Base-by-base conservation (phyloP, 2,888 invertebrate genomes). In the Leucoptera coffeella region DNA sequence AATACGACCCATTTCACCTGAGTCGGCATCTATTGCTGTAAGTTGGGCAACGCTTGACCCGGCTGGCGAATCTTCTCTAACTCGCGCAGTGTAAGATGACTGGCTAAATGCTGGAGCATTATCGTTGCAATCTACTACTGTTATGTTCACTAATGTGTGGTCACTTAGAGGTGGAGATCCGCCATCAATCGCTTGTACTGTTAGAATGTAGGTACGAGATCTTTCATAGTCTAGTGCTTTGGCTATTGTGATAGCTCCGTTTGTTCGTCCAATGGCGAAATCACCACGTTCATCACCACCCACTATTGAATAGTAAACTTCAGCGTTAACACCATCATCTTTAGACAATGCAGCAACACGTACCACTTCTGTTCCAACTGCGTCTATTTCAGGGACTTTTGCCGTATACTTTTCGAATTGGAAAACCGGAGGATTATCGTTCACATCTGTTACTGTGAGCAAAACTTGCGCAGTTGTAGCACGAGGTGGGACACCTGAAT, bases 341-440 rank as follows among this genome's bases (percentile, higher is more conserved):
- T 85, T 84, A 7, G 91, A 92, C 3, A 90, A 86, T n/a, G 96
- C 97, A 35, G 82, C 73, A 14, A 97, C 87, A 39, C 81, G 75
- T 10, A 85, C 78, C 9, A 96, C 80, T 57, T 89, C 85, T 1
- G 87, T 80, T 29, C 88, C 89, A 27, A 85, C 71, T 3, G 82
- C 72, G 38, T 82, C 79, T 31, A 84, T 78, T 65, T 95, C 94
- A 2, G 84, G 76, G 14, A 91, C 80, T 22, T 75, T 64, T 12
- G 85, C 83, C 38, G 75, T 77, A 56, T 94, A 95, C 36, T 80
- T 78, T 40, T 82, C 83, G 31, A 81, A 78, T 32, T 83, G 82
- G 57, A 97, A 97, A 60, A 90, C 90, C 7, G 97, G 97, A 14
- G 94, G 92, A 71, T 95, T 95, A 60, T 96, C 95, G 48, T 89